phyloP scores from a whole-genome alignment of 2,797 vertebrate species.

The Taenioides sp. region DNA sequence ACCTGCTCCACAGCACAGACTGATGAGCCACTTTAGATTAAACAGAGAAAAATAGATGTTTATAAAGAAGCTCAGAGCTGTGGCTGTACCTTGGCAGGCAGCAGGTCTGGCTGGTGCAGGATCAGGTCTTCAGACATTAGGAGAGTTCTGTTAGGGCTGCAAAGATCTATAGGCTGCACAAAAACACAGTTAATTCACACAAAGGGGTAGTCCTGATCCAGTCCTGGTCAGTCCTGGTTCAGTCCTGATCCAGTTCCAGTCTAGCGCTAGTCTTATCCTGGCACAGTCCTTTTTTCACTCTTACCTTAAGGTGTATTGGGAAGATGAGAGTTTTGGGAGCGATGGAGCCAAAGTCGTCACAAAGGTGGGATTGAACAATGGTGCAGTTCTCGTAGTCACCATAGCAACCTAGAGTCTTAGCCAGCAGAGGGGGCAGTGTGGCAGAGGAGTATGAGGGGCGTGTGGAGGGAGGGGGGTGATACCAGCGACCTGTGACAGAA shows the following conservation, averaged over 20 bases:
- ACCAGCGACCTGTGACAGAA: slow-evolving; percentile 8
- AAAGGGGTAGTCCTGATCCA: not conserved
- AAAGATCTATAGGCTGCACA: slow-evolving; percentile 87
- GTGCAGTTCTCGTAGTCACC: slow-evolving; percentile 91
- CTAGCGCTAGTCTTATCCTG: not conserved
- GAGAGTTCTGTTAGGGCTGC: slow-evolving; percentile 85
- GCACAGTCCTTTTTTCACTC: slow-evolving; percentile 2
- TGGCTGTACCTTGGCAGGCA: slow-evolving; percentile 80
- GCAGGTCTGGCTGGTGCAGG: slow-evolving; percentile 82
- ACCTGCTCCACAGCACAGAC: slow-evolving; percentile 71
- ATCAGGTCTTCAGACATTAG: slow-evolving; percentile 88
- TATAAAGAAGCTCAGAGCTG: not conserved
- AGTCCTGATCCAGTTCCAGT: not conserved
- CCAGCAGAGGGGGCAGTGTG: slow-evolving; percentile 1
- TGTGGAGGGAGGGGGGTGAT: not conserved
- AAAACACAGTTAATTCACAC: slow-evolving; percentile 2
- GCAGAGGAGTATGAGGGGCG: slow-evolving; percentile 31
- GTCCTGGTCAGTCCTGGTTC: not conserved
- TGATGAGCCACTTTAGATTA: not conserved
- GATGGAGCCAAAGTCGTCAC: slow-evolving; percentile 80
- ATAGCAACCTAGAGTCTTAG: slow-evolving; percentile 63
- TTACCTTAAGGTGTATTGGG: slow-evolving; percentile 87
- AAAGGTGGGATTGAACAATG: slow-evolving; percentile 82
- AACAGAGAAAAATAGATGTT: not conserved
- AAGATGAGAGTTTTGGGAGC: slow-evolving; percentile 90